phyloP scores from a whole-genome alignment of 2,113 vertebrate genomes.

The Sinocyclocheilus anshuiensis region DNA sequence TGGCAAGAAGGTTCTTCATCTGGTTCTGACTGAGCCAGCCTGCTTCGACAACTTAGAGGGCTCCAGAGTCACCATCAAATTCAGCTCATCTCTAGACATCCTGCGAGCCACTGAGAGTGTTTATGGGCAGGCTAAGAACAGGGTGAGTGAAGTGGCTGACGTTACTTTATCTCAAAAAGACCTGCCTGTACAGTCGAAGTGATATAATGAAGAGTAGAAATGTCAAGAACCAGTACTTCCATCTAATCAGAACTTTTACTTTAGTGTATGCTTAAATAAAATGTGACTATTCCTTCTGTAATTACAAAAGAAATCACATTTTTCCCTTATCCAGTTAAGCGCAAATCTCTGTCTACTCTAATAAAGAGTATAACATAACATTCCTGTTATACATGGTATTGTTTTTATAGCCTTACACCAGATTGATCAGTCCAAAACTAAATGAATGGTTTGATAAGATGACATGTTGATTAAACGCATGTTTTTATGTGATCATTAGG shows the following conservation, averaged over 20 bases:
- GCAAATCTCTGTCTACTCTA: neutral
- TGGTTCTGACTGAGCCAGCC: conserved; percentile 77
- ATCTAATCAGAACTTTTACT: neutral
- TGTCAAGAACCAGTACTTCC: neutral
- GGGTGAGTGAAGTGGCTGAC: conserved; percentile 74
- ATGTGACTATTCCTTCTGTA: too few species aligned
- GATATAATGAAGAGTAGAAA: neutral
- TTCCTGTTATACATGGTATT: neutral
- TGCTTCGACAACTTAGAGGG: conserved; percentile 78
- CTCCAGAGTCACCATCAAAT: conserved; percentile 78
- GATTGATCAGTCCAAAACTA: neutral
- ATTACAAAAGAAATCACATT: too few species aligned
- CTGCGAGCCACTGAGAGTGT: conserved; percentile 71
- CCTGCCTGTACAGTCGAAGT: neutral
- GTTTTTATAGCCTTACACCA: neutral
- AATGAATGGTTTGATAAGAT: neutral
- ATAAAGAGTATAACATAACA: neutral
- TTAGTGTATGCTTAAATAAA: neutral
- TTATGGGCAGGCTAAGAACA: conserved; percentile 80
- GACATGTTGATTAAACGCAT: neutral
- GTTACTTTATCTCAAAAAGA: neutral
- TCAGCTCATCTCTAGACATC: conserved; percentile 87
- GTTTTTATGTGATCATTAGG: neutral
- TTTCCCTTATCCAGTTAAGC: too few species aligned
- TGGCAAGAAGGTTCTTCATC: conserved; percentile 77